phyloP scores from a whole-genome alignment of 2,797 vertebrate species.

The Squalus acanthias region DNA sequence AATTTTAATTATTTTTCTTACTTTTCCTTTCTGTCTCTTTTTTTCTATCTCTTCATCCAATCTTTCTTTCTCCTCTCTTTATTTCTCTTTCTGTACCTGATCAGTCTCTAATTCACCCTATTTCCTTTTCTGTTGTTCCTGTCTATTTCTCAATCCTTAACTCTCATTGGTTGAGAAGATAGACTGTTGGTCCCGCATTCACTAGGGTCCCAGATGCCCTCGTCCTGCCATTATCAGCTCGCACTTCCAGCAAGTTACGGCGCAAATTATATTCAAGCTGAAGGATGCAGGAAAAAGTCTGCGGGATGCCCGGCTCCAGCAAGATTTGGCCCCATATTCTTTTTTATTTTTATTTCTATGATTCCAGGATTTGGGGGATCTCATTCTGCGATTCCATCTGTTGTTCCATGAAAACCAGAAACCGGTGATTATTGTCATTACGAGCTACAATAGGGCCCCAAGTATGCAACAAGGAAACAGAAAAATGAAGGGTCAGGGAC shows the following conservation, averaged over 20 bases:
- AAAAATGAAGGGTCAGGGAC: neutral
- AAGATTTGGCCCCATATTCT: neutral
- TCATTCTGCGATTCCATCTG: neutral
- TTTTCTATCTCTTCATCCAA: neutral
- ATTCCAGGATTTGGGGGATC: neutral
- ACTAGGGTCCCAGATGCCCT: neutral
- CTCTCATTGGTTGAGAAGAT: neutral
- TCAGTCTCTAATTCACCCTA: neutral
- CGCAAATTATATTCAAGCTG: neutral
- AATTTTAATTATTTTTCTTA: neutral
- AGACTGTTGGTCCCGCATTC: neutral
- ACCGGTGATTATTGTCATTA: neutral
- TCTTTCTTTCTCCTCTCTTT: neutral
- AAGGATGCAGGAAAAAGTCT: neutral
- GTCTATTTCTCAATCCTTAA: neutral
- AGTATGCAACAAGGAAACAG: neutral
- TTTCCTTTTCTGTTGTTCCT: neutral
- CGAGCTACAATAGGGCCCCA: neutral
- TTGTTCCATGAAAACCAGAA: neutral
- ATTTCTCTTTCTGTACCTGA: neutral
- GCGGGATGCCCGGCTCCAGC: neutral
- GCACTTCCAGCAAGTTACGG: neutral
- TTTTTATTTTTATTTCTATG: constrained; percentile 10
- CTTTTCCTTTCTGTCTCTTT: neutral
- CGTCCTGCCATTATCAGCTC: neutral